These are phyloP conservation scores for Eremobia ochroleuca DNA, from an alignment of 2,888 invertebrate genomes.

Conservation along the genomic window DNA sequence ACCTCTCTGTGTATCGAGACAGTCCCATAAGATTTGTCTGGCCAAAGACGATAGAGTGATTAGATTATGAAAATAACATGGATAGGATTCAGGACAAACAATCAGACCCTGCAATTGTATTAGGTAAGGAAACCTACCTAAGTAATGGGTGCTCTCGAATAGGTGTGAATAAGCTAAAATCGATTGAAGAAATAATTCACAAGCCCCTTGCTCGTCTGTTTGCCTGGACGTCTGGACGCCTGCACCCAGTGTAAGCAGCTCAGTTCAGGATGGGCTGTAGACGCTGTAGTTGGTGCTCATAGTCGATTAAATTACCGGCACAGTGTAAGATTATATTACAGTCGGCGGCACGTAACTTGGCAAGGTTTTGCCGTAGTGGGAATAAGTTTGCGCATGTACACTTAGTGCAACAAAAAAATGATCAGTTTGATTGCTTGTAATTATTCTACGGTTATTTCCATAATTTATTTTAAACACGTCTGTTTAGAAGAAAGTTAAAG, in stretches of 20 bases:
- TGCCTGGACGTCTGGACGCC: slow-evolving; percentile 13
- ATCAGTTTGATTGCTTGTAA: too few relatives aligned
- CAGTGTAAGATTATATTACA: slow-evolving; percentile 43
- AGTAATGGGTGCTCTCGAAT: neutral
- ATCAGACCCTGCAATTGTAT: neutral
- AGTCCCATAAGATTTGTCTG: neutral
- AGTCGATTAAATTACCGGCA: slow-evolving; percentile 44
- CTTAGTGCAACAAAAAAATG: too few relatives aligned
- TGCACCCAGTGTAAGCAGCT: slow-evolving; percentile 40
- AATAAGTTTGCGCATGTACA: too few relatives aligned
- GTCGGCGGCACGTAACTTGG: too few relatives aligned
- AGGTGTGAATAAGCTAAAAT: neutral
- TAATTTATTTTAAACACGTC: too few relatives aligned
- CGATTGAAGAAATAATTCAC: slow-evolving; percentile 24
- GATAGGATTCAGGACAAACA: neutral
- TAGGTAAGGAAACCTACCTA: neutral
- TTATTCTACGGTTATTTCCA: too few relatives aligned
- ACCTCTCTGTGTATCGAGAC: too few relatives aligned
- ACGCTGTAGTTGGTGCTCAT: slow-evolving; percentile 29
- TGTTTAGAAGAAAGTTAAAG: too few relatives aligned
- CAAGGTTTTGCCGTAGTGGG: too few relatives aligned
- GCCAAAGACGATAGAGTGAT: neutral
- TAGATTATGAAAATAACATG: neutral
- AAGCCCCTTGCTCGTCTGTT: neutral
- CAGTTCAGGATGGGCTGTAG: slow-evolving; percentile 7